Evolutionary conservation across 2,888 invertebrate genomes (phyloP).

Genomic region (Imbricaverruca yamaguchii): DNA sequence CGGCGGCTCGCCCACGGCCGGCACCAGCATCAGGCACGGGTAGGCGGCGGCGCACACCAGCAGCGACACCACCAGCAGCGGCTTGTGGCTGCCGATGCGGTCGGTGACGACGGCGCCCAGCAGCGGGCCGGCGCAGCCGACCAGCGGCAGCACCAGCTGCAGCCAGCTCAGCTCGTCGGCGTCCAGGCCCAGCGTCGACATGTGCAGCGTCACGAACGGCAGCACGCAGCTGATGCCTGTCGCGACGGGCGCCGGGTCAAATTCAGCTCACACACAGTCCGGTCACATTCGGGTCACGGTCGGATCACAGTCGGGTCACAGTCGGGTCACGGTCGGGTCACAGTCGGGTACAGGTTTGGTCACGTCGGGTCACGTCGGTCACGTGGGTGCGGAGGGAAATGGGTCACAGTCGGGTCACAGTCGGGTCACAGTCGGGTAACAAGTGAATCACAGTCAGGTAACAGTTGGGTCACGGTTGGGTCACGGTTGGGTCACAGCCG

Average conservation of each 20-base stretch:
- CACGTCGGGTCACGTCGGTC: no score
- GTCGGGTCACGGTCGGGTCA: no score
- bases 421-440: no score
- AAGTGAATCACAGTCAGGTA: no score
- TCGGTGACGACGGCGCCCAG: constrained; percentile 71
- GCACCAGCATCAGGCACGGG: constrained; percentile 17
- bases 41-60: constrained; percentile 33
- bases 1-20: not conserved
- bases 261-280: no score
- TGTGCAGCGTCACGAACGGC: constrained; percentile 71
- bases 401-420: no score
- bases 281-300: no score
- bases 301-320: no score
- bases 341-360: no score
- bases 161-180: constrained; percentile 66
- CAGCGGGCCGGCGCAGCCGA: constrained; percentile 69
- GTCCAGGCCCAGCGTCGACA: constrained; percentile 63
- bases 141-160: constrained; percentile 67
- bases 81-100: constrained; percentile 49
- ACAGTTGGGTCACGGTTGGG: no score
- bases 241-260: not conserved
- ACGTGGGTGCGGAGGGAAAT: no score
- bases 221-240: constrained; percentile 72
- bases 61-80: constrained; percentile 38
- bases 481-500: no score